Conservation (phyloP, 2,888 invertebrate species). For the Blastobasis adustella region DNA sequence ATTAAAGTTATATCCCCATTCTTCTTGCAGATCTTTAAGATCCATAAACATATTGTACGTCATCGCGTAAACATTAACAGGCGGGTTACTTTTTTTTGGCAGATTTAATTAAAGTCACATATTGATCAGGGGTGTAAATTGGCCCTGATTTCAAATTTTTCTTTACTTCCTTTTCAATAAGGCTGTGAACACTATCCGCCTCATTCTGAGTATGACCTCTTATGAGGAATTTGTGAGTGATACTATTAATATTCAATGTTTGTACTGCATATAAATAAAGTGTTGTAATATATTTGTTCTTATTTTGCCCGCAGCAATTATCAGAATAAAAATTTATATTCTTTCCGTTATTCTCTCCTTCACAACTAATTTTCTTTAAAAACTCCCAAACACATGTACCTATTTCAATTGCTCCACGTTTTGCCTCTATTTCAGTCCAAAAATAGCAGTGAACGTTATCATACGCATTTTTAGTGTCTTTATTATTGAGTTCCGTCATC, state of each 20-base stretch:
- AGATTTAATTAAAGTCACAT: slow-evolving; percentile 7
- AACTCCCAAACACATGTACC: slow-evolving; percentile 16
- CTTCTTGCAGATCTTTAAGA: slow-evolving; percentile 12
- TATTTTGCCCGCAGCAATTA: slow-evolving; percentile 28
- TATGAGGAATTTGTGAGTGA: slow-evolving; percentile 19
- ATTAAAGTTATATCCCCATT: slow-evolving; percentile 7
- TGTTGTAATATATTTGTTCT: slow-evolving; percentile 21
- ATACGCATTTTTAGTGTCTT: slow-evolving; percentile 8
- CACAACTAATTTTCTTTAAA: slow-evolving; percentile 3
- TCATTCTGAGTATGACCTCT: slow-evolving; percentile 17
- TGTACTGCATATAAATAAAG: slow-evolving; percentile 17
- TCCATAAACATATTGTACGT: background rate
- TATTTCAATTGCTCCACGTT: slow-evolving; percentile 21
- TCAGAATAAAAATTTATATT: slow-evolving; percentile 25
- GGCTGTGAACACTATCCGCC: slow-evolving; percentile 15
- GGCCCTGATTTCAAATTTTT: slow-evolving; percentile 12
- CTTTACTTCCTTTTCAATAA: slow-evolving; percentile 16
- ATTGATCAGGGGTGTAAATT: slow-evolving; percentile 15
- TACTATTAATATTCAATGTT: slow-evolving; percentile 8
- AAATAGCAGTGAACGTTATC: slow-evolving; percentile 21
- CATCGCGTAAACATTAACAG: slow-evolving; percentile 1
- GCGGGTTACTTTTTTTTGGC: background rate
- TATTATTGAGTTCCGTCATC: slow-evolving; percentile 14
- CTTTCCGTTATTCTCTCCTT: slow-evolving; percentile 6
- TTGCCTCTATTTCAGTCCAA: slow-evolving; percentile 26